Evolutionary conservation across 2,888 invertebrate species (phyloP), one percentile per base, ranked within the genome.

Genomic region (Mongoloraphidia duomilia): DNA sequence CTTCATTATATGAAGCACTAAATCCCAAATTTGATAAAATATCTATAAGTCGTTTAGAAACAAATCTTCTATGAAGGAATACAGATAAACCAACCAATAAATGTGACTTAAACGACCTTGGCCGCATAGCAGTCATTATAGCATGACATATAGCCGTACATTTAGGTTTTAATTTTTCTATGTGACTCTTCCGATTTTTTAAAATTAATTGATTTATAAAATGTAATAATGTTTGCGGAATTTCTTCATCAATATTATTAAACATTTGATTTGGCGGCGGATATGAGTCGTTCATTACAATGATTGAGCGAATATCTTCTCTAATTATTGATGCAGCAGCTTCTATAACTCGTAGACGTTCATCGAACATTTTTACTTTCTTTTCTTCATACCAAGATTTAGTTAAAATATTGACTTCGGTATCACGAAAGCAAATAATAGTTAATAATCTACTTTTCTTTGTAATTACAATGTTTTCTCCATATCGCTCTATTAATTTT

Each of bases 311-410:
- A 42, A 65, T 65, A 53, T 66, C 64, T 61, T 65, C 61, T 47
- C 60, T 43, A 33, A 43, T 43, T 33, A 43, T 43, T 13, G 34
- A n/a, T 26, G 43, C 34, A 5, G 26, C 43, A 44, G 44, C 44
- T 44, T 44, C 44, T 26, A 44, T 34, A 57, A 63, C 63, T 49
- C 60, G 49, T 37, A 45, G 17, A 9, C 45, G 36, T 45, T 45
- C 45, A 26, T 45, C 45, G 13, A 14, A 14, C 2, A 53, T 49
- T 52, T 8, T 47, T 9, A 26, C 49, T 58, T 62, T 60, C 61
- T 59, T 61, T 58, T 55, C 60, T 52, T 62, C 58, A 55, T 61
- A 62, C 61, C 62, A 63, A 58, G 57, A 53, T 59, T 61, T 59
- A 53, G 57, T 57, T 60, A 63, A 56, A 49, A 62, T 54, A 53